These are phyloP conservation scores for Tridacna crocea DNA, from an alignment of 2,888 invertebrate genomes.

Conservation along the genomic window DNA sequence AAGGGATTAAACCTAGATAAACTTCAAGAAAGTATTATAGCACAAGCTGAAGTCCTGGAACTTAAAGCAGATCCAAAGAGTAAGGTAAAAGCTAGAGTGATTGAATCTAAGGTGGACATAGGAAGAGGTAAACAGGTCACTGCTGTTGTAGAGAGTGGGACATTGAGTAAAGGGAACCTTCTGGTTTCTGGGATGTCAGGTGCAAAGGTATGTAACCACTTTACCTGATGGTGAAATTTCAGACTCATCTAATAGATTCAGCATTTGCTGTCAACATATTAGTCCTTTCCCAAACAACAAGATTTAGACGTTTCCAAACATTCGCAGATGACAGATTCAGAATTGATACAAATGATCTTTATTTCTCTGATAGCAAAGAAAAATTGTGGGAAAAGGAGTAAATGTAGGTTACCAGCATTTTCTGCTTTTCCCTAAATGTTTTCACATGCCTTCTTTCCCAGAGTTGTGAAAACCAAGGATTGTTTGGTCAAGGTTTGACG, in stretches of 20 bases:
- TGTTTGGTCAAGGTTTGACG: no score
- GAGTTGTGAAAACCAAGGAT: no score
- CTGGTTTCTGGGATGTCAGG: conserved; percentile 93
- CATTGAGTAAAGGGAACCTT: conserved; percentile 90
- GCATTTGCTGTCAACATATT: neutral
- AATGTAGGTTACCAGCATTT: no score
- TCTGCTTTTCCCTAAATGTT: no score
- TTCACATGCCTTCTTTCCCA: no score
- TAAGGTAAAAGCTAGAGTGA: conserved; percentile 93
- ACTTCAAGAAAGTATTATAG: conserved; percentile 92
- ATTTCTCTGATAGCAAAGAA: no score
- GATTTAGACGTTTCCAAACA: no score
- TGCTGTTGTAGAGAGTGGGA: conserved; percentile 93
- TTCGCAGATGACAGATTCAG: no score
- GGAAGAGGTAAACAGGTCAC: conserved; percentile 92
- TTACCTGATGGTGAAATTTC: neutral
- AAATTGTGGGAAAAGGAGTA: no score
- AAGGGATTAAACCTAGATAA: conserved; percentile 90
- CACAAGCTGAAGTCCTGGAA: conserved; percentile 91
- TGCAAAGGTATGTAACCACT: conserved; percentile 88
- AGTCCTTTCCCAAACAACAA: no score
- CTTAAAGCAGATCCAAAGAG: conserved; percentile 93
- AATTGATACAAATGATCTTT: no score
- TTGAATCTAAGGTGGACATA: conserved; percentile 92
- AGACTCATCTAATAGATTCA: neutral